Evolutionary conservation across 2,113 vertebrate genomes (phyloP).

Genomic region (Caloenas nicobarica): DNA sequence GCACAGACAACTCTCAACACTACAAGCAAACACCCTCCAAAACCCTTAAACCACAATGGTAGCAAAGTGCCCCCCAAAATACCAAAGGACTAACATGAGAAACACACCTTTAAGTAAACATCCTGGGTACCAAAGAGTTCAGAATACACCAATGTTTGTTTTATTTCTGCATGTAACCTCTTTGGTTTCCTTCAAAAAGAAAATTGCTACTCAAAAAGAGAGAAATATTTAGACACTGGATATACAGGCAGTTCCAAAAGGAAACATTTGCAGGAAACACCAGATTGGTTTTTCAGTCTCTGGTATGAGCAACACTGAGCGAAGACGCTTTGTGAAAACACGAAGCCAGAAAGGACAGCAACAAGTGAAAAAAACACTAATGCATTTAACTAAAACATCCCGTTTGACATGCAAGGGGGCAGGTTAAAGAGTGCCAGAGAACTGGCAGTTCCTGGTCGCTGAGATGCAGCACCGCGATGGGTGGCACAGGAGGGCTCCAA

Average conservation of each 20-base stretch:
- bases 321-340: not conserved
- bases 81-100: not conserved
- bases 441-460: not conserved
- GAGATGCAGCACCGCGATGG: accelerated
- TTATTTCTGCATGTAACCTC: conserved; percentile 51
- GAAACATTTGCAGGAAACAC: conserved; percentile 50
- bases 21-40: not conserved
- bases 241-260: conserved; percentile 51
- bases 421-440: not conserved
- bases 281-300: not conserved
- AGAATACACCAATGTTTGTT: conserved; percentile 38
- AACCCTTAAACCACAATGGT: not conserved
- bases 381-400: not conserved
- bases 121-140: not conserved
- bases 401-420: not conserved
- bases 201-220: conserved; percentile 43
- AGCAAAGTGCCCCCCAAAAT: not conserved
- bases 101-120: not conserved
- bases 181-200: conserved; percentile 50
- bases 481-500: accelerated
- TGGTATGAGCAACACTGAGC: not conserved
- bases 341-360: not conserved
- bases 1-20: not conserved
- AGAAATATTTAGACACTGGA: conserved; percentile 66
- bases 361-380: not conserved